Evolutionary conservation across 2,888 invertebrate genomes (phyloP).

Genomic region (Antheraea yamamai): DNA sequence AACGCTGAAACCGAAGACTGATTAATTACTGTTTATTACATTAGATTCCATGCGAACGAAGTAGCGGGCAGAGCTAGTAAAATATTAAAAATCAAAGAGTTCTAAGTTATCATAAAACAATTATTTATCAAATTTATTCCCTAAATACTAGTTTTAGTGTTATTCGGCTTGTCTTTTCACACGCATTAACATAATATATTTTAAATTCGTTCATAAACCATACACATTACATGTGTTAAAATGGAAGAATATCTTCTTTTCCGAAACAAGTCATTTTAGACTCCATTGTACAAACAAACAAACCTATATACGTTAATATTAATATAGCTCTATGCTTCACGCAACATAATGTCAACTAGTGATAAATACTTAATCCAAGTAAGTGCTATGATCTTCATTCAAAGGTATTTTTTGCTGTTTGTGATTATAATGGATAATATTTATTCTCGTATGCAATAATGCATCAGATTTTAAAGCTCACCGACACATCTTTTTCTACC

Average conservation of each 20-base stretch:
- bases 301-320: background rate
- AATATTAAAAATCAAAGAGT: too few species aligned
- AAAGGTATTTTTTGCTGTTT: background rate
- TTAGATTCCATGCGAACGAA: too few species aligned
- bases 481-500: background rate
- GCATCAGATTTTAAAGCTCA: background rate
- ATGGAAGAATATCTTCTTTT: background rate
- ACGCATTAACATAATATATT: background rate
- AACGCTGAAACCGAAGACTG: too few species aligned
- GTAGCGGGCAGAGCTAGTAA: too few species aligned
- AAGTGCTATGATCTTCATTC: background rate
- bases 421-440: background rate
- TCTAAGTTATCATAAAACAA: too few species aligned
- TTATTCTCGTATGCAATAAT: background rate
- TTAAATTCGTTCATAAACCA: too few species aligned
- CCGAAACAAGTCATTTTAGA: background rate
- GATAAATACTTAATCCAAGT: background rate
- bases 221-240: background rate
- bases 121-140: too few species aligned
- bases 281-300: background rate
- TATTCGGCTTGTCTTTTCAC: background rate
- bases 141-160: too few species aligned
- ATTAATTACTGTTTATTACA: too few species aligned
- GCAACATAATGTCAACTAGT: constrained; percentile 8
- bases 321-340: background rate